Evolutionary conservation across 2,113 vertebrate species (phyloP).

Genomic region (Brevimyrus niger): DNA sequence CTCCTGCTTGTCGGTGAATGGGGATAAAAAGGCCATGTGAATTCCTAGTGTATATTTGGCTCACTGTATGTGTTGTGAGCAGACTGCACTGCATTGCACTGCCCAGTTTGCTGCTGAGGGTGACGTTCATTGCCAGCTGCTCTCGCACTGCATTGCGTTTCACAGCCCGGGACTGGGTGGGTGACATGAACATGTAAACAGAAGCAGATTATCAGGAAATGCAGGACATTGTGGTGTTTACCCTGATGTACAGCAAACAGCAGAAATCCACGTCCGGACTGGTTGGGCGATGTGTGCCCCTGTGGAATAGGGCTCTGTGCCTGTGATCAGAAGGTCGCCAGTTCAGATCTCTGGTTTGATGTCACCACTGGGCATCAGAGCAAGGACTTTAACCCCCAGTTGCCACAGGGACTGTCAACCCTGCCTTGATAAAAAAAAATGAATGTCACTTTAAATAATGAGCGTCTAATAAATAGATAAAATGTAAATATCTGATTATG

Average conservation of each 20-base stretch:
- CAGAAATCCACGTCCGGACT: neutral
- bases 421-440: neutral
- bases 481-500: neutral
- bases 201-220: neutral
- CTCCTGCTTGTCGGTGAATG: slow-evolving; percentile 37
- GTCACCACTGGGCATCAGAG: neutral
- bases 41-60: slow-evolving; percentile 40
- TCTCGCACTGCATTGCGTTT: neutral
- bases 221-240: neutral
- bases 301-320: neutral
- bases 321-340: neutral
- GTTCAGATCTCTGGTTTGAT: neutral
- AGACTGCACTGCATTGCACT: neutral
- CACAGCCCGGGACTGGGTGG: neutral
- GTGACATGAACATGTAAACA: neutral
- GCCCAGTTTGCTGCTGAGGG: neutral
- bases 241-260: neutral
- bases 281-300: neutral
- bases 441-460: neutral
- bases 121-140: neutral
- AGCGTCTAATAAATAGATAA: neutral
- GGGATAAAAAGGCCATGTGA: slow-evolving; percentile 31
- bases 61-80: neutral
- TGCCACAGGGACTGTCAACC: neutral
- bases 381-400: neutral